Base-by-base conservation (phyloP, 2,888 invertebrate genomes). In the Epirrhoe tristata region DNA sequence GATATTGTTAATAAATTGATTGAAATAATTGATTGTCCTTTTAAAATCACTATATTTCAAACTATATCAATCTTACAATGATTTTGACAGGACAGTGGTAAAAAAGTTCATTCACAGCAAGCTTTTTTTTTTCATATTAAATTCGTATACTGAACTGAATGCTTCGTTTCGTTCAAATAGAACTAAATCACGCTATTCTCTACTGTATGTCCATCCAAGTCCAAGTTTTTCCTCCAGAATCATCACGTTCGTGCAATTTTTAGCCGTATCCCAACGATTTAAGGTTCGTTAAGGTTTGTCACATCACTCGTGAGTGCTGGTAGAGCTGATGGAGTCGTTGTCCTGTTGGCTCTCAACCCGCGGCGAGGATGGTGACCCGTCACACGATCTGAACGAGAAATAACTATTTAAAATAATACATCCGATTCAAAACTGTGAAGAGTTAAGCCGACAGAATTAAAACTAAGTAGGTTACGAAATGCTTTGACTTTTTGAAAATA, bases 361-460 rank as follows among this genome's bases (percentile, higher is more conserved):
- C 1, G 81, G 74, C 1, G 80, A 75, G 43, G 82, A 71, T 0
- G 87, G 83, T 0, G 89, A 81, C 0, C 84, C 82, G 1, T 81
- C 69, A 70, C 87, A 87, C n/a, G 90, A 86, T 65, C 91, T 89
- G 79, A 5, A 69, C 64, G 51, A 64, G 10, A 48, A 68, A 36
- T 51, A 31, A 62, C 61, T 60, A 12, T 57, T 61, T 52, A 16
- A 32, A 66, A 66, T 58, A 59, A 53, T 50, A 32, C 50, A 65
- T 56, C 46, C 39, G 57, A 34, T 16, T 53, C 17, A 16, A 16
- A 36, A 24, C n/a, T 16, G 31, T 31, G 24, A 14, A 36, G 24
- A 1, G 2, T 16, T 51, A 39, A 36, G 6, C 34, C 54, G 36
- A 34, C 14, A 34, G 12, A 14, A 34, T 14, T 34, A n/a, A n/a